Evolutionary conservation across 2,113 vertebrate genomes (phyloP), one percentile per base, ranked within the genome.

Genomic region (Zosterops japonicus): DNA sequence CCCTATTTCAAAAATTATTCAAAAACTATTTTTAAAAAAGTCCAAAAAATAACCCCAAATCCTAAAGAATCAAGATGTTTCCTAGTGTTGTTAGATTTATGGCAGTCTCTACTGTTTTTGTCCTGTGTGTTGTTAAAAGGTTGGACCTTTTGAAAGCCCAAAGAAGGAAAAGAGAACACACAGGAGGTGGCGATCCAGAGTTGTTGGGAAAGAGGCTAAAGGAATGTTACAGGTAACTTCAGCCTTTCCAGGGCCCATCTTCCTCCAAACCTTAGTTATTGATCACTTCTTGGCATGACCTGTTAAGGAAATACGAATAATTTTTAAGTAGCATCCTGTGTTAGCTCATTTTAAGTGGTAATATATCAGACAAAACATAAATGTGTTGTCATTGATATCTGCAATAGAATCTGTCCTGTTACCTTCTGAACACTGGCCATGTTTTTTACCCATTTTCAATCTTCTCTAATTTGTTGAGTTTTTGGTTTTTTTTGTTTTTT

Each of bases 81-180:
- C 49, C 76, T 55, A 64, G 35, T 9, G 9, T 21, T 64, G 22
- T 3, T 81, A 29, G 61, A 63, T 94, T 92, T 94, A 29, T 82
- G 70, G 52, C 87, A 80, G 46, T 44, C 84, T 91, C 29, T 61
- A 14, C 65, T 94, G 64, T 80, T 93, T 94, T 87, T 94, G 84
- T 92, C 92, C 77, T 94, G 29, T 94, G 18, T 97, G 77, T 92
- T 97, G 33, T 95, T 97, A 94, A 83, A 98, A 99, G 99, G 95
- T 98, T 69, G 98, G 98, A 90, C 94, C 98, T 76, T 99, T 99
- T 96, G 99, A 99, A 98, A 99, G 99, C 96, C 99, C 99, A 49
- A 99, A 99, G 97, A 99, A 99, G 95, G 99, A 99, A 89, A 99
- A 99, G 96, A 98, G 99, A 96, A 93, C 98, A 47, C 98, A 98